A percentile compares a stretch with the other conserved stretches of the same genome.
Conservation (phyloP, 2,888 invertebrate genomes). For the Orchestes rusci region DNA sequence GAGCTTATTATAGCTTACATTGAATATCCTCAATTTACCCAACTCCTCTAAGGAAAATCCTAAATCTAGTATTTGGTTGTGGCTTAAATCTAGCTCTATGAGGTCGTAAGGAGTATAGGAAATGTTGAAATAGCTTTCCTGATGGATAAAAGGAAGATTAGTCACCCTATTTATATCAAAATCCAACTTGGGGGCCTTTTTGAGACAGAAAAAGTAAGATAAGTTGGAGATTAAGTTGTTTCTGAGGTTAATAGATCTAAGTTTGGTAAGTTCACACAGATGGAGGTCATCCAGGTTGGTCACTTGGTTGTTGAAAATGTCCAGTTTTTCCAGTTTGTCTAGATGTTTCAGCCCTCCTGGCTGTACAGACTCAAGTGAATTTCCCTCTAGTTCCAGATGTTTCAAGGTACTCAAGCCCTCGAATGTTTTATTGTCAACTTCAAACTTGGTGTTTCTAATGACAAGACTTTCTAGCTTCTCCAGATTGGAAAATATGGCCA, state of each 20-base stretch:
- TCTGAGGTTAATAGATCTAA: constrained; percentile 28
- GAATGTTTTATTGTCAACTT: constrained; percentile 24
- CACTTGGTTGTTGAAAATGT: constrained; percentile 30
- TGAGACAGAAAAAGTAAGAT: constrained; percentile 25
- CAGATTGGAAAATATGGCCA: constrained; percentile 28
- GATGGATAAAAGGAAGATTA: constrained; percentile 7
- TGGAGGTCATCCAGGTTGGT: constrained; percentile 27
- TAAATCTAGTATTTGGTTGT: constrained; percentile 29
- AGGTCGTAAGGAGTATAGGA: constrained; percentile 16
- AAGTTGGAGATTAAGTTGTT: constrained; percentile 24
- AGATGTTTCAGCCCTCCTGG: constrained; percentile 24
- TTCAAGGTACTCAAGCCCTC: constrained; percentile 27
- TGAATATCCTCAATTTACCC: constrained; percentile 25
- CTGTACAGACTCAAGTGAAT: constrained; percentile 27
- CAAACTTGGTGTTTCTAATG: constrained; percentile 29
- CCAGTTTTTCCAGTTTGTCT: constrained; percentile 25
- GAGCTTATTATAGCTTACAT: constrained; percentile 29
- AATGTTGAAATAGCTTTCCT: constrained; percentile 3
- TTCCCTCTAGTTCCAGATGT: constrained; percentile 30
- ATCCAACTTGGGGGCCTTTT: constrained; percentile 10
- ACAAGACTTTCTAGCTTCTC: constrained; percentile 27
- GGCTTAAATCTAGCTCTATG: constrained; percentile 30
- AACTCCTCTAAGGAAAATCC: constrained; percentile 24
- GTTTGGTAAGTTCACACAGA: constrained; percentile 30
- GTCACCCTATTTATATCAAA: constrained; percentile 19